phyloP scores from a whole-genome alignment of 1,140 invertebrate species.

The Macrobrachium nipponense region DNA sequence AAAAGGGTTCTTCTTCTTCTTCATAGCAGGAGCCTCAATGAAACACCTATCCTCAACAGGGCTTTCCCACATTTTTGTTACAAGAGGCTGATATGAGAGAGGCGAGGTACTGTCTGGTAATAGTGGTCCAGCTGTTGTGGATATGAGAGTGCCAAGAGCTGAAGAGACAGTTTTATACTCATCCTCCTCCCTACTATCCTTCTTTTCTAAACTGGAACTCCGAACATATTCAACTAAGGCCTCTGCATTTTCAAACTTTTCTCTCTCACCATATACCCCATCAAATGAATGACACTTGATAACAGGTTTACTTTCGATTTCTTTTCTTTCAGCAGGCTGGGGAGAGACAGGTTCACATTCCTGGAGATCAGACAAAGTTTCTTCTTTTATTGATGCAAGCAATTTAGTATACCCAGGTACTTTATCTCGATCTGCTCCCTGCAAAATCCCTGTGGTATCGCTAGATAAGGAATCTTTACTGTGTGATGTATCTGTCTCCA shows the following conservation, averaged over 20 bases:
- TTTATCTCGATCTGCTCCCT: constrained; percentile 3
- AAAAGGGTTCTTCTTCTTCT: constrained; percentile 55
- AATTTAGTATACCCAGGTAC: constrained; percentile 8
- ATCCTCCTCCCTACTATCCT: constrained; percentile 53
- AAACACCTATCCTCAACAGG: constrained; percentile 53
- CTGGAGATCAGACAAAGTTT: constrained; percentile 48
- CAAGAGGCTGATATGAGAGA: constrained; percentile 36
- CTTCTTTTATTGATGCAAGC: constrained; percentile 45
- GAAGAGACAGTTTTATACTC: constrained; percentile 66
- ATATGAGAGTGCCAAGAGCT: constrained; percentile 66
- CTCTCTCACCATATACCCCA: constrained; percentile 10
- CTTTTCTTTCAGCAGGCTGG: constrained; percentile 20
- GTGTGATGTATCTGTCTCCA: constrained; percentile 1
- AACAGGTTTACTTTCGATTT: constrained; percentile 6
- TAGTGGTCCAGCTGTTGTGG: constrained; percentile 65
- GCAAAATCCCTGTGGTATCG: not conserved
- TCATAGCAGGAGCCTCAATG: constrained; percentile 40
- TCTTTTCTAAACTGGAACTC: constrained; percentile 56
- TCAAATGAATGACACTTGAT: not conserved
- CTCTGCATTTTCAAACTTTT: constrained; percentile 58
- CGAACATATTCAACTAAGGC: constrained; percentile 52
- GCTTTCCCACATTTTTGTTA: constrained; percentile 60
- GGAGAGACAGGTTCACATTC: constrained; percentile 11
- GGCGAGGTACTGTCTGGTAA: constrained; percentile 62
- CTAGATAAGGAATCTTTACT: not conserved